phyloP scores from a whole-genome alignment of 2,888 invertebrate species.

The Pseudeuparius sepicola region DNA sequence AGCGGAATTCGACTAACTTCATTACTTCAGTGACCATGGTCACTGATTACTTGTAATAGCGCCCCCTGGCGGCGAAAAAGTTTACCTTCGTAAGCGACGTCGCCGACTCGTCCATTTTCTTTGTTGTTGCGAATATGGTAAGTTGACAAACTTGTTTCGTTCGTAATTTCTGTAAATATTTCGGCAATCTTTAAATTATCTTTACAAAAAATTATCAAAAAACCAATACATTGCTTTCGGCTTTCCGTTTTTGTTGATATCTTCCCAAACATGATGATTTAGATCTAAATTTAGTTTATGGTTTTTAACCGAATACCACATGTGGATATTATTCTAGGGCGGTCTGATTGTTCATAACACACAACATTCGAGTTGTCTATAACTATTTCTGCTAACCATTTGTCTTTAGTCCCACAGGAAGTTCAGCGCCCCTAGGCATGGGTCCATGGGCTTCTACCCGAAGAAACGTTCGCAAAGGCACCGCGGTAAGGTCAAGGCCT shows the following conservation, averaged over 20 bases:
- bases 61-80: constrained; percentile 14
- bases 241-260: no score
- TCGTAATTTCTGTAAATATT: constrained; percentile 9
- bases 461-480: constrained; percentile 94
- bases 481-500: constrained; percentile 99
- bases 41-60: no score
- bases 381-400: constrained; percentile 5
- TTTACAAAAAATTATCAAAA: no score
- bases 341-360: constrained; percentile 47
- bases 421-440: constrained; percentile 99
- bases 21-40: no score
- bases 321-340: constrained; percentile 64
- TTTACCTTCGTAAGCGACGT: constrained; percentile 13
- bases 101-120: constrained; percentile 17
- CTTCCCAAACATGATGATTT: constrained; percentile 52
- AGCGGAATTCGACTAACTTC: no score
- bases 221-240: no score
- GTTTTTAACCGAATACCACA: constrained; percentile 50
- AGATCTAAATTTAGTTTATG: constrained; percentile 52
- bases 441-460: constrained; percentile 99
- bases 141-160: no score
- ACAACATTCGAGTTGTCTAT: neutral
- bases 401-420: constrained; percentile 92
- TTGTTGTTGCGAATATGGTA: constrained; percentile 17
- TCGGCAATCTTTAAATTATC: no score